Percentiles rank a stretch among this genome's conserved stretches.
Conservation (phyloP, 23 tunicate genomes). For the Ascidia mentula region DNA sequence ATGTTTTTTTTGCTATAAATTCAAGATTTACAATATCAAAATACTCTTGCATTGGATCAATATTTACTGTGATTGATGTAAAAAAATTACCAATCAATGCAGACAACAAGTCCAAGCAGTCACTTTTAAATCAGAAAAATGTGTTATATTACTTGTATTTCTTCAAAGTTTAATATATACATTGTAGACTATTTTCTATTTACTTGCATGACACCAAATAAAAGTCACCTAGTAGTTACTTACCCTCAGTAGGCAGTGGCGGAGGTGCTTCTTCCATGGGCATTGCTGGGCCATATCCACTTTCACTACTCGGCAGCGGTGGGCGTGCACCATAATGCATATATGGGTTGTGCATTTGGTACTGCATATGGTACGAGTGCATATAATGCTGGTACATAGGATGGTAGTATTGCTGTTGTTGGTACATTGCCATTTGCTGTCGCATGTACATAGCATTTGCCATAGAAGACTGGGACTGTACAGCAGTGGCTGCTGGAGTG, state of each 20-base stretch:
- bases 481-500: not conserved
- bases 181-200: no score
- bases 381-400: not conserved
- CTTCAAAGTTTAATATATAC: no score
- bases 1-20: no score
- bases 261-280: not conserved
- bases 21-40: no score
- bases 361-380: not conserved
- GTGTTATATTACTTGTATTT: no score
- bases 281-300: not conserved
- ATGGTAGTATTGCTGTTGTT: constrained; percentile 1
- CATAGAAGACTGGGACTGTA: not conserved
- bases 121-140: no score
- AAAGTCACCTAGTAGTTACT: not conserved
- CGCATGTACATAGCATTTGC: constrained; percentile 1
- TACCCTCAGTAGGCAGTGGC: not conserved
- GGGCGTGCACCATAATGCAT: not conserved
- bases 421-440: constrained; percentile 1
- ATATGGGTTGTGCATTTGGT: not conserved
- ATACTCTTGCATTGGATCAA: no score
- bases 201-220: no score
- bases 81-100: no score
- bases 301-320: not conserved
- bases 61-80: no score
- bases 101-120: no score